Percentiles rank a stretch among this genome's conserved stretches.
These are phyloP conservation scores for Sacculina carcini DNA, from an alignment of 2,888 invertebrate species.

Conservation along the genomic window DNA sequence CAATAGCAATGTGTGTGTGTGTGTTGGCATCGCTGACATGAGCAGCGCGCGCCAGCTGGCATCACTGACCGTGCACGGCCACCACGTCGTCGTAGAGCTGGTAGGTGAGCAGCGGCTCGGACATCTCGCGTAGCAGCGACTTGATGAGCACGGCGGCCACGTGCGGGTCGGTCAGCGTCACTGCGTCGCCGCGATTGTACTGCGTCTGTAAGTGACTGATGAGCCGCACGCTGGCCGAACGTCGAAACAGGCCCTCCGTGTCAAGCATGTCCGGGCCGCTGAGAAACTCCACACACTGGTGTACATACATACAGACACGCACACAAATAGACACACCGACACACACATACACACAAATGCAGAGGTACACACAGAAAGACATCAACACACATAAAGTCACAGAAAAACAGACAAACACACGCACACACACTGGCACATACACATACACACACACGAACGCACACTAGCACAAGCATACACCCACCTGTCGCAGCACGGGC, in stretches of 20 bases:
- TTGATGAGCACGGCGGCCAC: constrained; percentile 84
- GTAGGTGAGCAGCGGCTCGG: constrained; percentile 76
- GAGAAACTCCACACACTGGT: constrained; percentile 5
- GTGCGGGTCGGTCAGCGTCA: constrained; percentile 59
- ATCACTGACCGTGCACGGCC: constrained; percentile 50
- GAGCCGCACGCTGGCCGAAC: constrained; percentile 58
- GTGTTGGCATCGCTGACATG: no score
- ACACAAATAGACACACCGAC: no score
- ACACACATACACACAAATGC: no score
- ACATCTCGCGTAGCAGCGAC: constrained; percentile 65
- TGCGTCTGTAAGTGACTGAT: constrained; percentile 58
- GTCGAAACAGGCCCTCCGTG: constrained; percentile 84
- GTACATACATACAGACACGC: no score
- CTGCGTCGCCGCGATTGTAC: constrained; percentile 59
- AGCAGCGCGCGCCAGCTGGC: background rate
- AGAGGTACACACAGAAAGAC: no score
- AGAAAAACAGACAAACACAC: no score
- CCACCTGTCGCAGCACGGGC: constrained; percentile 38
- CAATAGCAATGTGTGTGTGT: no score
- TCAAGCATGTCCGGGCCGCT: constrained; percentile 28
- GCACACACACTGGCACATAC: no score
- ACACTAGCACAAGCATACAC: no score
- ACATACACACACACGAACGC: no score
- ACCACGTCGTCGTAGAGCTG: constrained; percentile 79
- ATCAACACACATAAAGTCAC: no score